Evolutionary conservation across 2,888 invertebrate species (phyloP), one percentile per base, ranked within the genome.

Genomic region (Tholera decimalis): DNA sequence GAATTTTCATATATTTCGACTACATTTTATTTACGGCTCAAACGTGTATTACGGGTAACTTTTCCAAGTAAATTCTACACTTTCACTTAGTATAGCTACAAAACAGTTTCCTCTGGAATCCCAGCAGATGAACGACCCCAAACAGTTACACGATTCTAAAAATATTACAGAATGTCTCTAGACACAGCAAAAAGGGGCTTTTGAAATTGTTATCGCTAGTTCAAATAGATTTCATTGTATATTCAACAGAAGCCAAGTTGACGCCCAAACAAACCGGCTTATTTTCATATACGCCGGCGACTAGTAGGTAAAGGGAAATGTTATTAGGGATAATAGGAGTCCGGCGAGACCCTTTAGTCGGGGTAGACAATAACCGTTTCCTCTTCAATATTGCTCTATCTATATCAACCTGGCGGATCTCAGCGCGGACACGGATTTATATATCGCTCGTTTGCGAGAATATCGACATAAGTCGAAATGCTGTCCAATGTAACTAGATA

Each of bases 261-360:
- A 66, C 68, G 65, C 64, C 73, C 68, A 77, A 78, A 76, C 69
- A 81, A 80, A 83, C 71, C 61, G 62, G 79, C 63, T 79, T 81
- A 82, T 83, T 81, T 77, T 79, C 82, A 74, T 81, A 83, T 79
- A 82, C 55, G 73, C 53, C 50, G 66, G n/a, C n/a, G 71, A 71
- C 68, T 75, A 75, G 74, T 77, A 77, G 82, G 81, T 80, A 83
- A 80, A 85, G 81, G 85, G 76, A 84, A 85, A 87, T 82, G 84
- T 87, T 88, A 89, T 89, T 88, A 84, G 80, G 85, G 82, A 85
- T 87, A 87, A 88, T 85, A 86, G 80, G 83, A 83, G 85, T 81
- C 84, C 86, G 77, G 75, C 73, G 85, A 80, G 88, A 83, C 81
- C 86, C 81, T 84, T 83, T 85, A 82, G 82, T 67, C 79, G 71